Base-by-base conservation (phyloP, 2,113 vertebrate species). In the Gavia stellata region DNA sequence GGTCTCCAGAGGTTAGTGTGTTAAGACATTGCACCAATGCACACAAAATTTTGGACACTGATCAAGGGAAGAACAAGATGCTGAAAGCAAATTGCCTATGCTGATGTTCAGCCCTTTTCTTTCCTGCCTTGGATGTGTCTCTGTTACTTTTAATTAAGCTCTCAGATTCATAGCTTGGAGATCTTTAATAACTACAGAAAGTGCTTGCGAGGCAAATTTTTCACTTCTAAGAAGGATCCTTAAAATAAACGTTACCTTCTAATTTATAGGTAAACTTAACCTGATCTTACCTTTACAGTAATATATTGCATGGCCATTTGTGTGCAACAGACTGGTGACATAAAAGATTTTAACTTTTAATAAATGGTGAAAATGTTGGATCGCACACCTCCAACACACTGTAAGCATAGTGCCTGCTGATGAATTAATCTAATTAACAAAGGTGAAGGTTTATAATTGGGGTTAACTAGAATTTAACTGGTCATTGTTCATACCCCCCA, bases 401-500 rank as follows among this genome's bases (percentile, higher is more conserved):
- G 94, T 96, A 96, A 97, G 96, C 93, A 93, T 90, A 95, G 94
- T 88, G 96, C 88, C 91, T 97, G 81, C 97, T 96, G 97, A 98
- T 97, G 95, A 98, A 98, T 98, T 98, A 97, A 98, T 97, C 96
- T 97, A 98, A 98, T 98, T 98, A 98, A 96, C 92, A 96, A 96
- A 98, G 98, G 98, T 97, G 97, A 98, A 97, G 97, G 98, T 97
- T 98, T 98, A 87, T 98, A 98, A 98, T 98, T 98, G 97, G 94
- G 98, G 98, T 98, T 98, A 98, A 98, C 97, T 97, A 96, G 97
- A 98, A 98, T 98, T 97, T 98, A 98, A 98, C 98, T 97, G 98
- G 98, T 89, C 97, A 98, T 97, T 98, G 97, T 97, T 97, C 97
- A 97, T 96, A 94, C 44, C 72, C 94, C 74, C 95, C n/a, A 47